Base-by-base conservation (phyloP, 1,140 invertebrate species). In the Penaeus chinensis region DNA sequence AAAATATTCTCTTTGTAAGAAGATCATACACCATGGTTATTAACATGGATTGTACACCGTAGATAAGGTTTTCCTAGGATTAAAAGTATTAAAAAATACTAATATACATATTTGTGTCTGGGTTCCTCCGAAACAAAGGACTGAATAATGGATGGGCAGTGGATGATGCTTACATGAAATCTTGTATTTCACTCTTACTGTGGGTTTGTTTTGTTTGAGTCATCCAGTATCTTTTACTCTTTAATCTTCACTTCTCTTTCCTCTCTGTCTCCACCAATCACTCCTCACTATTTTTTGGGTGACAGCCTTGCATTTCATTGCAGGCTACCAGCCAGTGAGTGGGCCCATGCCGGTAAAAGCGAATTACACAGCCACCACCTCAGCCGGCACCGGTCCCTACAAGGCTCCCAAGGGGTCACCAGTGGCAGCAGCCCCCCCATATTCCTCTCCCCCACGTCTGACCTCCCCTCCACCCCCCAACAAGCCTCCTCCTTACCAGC, bases 291-390 rank as follows among this genome's bases (percentile, higher is more conserved):
- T 77, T 63, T 62, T 82, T 60, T 81, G 74, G 83, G 88, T 85
- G 84, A 82, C 82, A 88, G 87, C 84, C 84, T 89, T 84, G 79
- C 79, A 84, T 85, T 83, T 85, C 78, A 37, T 85, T 89, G 79
- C 90, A 90, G 90, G 88, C 82, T 90, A 90, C 85, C 90, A 90
- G 88, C 90, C 90, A 84, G 90, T 90, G 80, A 90, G 88, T 87
- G 90, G 90, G 63, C 90, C 90, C 82, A 89, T 90, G 82, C 90
- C 90, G 66, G 82, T 88, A 37, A 88, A 84, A 79, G 74, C 82
- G 61, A 88, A 80, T 88, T 88, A 88, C 87, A 79, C 87, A 88
- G 87, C 87, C 47, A 87, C 87, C 71, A 88, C 84, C 65, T 85
- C 82, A 74, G 84, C 76, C 54, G 82, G 80, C 82, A 47, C 69